These are phyloP conservation scores for Caenorhabditis zanzibari DNA, from an alignment of 2,888 invertebrate species.

Conservation along the genomic window DNA sequence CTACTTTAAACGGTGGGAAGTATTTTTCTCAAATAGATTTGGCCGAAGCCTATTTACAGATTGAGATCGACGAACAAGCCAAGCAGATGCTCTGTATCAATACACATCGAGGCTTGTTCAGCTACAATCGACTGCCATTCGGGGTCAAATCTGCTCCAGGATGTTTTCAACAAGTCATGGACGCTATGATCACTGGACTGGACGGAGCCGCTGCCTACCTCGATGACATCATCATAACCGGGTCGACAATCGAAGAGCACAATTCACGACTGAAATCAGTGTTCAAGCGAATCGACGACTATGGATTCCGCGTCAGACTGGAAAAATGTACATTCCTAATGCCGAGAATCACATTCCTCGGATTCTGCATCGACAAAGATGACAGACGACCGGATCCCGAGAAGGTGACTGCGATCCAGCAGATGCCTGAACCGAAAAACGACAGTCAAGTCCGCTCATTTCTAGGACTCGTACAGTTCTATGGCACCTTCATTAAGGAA, in stretches of 20 bases:
- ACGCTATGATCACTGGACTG: conserved; percentile 64
- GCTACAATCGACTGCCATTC: conserved; percentile 71
- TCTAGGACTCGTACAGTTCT: conserved; percentile 64
- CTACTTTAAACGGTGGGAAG: conserved; percentile 64
- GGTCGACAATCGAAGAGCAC: conserved; percentile 58
- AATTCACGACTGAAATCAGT: conserved; percentile 38
- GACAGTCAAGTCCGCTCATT: conserved; percentile 42
- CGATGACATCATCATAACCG: conserved; percentile 71
- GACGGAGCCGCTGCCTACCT: conserved; percentile 58
- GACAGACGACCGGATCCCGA: conserved; percentile 62
- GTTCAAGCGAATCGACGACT: conserved; percentile 57
- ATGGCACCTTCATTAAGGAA: conserved; percentile 53
- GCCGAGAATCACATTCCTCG: conserved; percentile 66
- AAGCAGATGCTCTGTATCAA: conserved; percentile 66
- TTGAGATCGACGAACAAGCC: conserved; percentile 66
- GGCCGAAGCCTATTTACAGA: conserved; percentile 74
- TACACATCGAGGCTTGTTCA: conserved; percentile 64
- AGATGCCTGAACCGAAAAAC: conserved; percentile 60
- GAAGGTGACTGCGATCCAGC: conserved; percentile 58
- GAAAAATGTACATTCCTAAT: conserved; percentile 71
- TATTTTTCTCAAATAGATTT: conserved; percentile 57
- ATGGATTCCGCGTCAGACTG: conserved; percentile 61
- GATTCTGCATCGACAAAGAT: conserved; percentile 58
- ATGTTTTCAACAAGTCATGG: conserved; percentile 72
- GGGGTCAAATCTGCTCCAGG: conserved; percentile 72